phyloP scores from a whole-genome alignment of 2,113 vertebrate genomes.

The Cercopithecus mona region DNA sequence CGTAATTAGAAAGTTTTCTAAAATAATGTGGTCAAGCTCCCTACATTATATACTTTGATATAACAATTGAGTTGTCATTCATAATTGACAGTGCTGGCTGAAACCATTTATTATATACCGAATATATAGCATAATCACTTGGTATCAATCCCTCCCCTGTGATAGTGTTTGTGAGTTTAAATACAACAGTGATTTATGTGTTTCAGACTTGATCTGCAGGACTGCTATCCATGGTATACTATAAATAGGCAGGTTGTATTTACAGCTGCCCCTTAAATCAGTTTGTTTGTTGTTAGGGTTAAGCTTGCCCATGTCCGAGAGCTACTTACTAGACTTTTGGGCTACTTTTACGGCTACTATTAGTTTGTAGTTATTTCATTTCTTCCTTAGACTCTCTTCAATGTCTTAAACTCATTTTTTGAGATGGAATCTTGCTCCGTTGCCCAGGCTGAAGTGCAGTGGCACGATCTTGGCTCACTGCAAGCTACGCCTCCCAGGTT shows the following conservation, averaged over 20 bases:
- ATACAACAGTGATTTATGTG: background rate
- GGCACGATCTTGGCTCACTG: too few relatives aligned
- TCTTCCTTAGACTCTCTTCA: background rate
- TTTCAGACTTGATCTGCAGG: background rate
- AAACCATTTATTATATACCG: background rate
- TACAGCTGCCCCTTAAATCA: background rate
- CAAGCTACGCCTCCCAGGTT: too few relatives aligned
- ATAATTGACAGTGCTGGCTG: background rate
- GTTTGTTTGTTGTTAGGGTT: background rate
- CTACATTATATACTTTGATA: background rate
- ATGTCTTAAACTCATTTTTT: background rate
- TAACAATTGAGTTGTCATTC: background rate
- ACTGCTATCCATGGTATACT: fast-evolving
- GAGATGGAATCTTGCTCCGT: too few relatives aligned
- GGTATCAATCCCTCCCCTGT: background rate
- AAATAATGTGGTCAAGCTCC: background rate
- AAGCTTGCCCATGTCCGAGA: background rate
- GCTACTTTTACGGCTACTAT: background rate
- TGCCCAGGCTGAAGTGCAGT: too few relatives aligned
- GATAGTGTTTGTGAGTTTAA: background rate
- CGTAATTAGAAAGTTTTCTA: background rate
- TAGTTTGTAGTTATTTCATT: background rate
- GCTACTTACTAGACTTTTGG: background rate
- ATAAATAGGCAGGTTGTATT: background rate
- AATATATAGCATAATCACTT: background rate